phyloP scores from a whole-genome alignment of 1,140 invertebrate genomes.

The Drosophila malerkotliana region DNA sequence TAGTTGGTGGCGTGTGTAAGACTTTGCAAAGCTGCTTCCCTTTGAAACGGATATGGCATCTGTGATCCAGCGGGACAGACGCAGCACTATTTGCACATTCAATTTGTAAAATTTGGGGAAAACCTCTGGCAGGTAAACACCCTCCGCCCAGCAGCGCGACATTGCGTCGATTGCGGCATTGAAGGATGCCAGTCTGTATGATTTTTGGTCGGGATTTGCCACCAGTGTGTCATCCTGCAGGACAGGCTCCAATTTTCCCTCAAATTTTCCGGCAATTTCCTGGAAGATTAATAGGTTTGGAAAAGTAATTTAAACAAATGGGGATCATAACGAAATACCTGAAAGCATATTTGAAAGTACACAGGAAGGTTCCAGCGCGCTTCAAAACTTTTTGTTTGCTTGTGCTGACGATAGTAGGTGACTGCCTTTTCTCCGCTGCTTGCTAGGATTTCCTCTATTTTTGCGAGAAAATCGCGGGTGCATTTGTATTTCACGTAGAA shows the following conservation, averaged over 20 bases:
- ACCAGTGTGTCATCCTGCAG: constrained; percentile 47
- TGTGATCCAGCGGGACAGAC: constrained; percentile 90
- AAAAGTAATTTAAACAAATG: background rate
- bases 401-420: constrained; percentile 86
- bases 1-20: constrained; percentile 50
- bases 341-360: constrained; percentile 97
- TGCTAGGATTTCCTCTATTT: constrained; percentile 89
- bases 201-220: constrained; percentile 1
- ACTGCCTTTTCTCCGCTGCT: constrained; percentile 84
- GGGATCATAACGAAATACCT: constrained; percentile 77
- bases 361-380: constrained; percentile 96
- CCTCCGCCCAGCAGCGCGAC: constrained; percentile 89
- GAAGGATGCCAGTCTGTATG: constrained; percentile 62
- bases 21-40: constrained; percentile 24
- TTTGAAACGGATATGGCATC: constrained; percentile 62
- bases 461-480: constrained; percentile 91
- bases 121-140: constrained; percentile 90
- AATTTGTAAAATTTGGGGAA: constrained; percentile 95
- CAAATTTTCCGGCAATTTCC: constrained; percentile 91
- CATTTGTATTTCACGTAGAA: constrained; percentile 93
- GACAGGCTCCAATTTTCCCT: constrained; percentile 65
- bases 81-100: constrained; percentile 90
- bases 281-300: background rate
- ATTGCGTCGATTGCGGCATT: constrained; percentile 82
- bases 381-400: constrained; percentile 90